Evolutionary conservation across 2,888 invertebrate species (phyloP).

Genomic region (Callyntrura guangdongensis): DNA sequence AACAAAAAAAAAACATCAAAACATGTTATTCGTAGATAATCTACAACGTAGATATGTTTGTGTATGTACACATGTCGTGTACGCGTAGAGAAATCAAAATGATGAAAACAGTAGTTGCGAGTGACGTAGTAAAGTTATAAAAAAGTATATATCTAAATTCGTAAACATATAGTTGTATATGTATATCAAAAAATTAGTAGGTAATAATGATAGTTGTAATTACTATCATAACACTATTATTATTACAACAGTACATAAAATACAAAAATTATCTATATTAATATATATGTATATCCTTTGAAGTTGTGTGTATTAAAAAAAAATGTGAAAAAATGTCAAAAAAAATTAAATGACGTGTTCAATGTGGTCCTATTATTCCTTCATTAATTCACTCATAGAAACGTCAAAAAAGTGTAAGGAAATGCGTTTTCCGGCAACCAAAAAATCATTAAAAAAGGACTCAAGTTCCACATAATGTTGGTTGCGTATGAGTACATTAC

Average conservation of each 20-base stretch:
- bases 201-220: background rate
- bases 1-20: too few relatives aligned
- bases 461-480: too few relatives aligned
- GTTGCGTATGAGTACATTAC: too few relatives aligned
- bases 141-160: too few relatives aligned
- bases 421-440: too few relatives aligned
- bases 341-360: background rate
- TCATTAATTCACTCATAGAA: too few relatives aligned
- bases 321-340: conserved; percentile 62
- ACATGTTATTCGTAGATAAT: too few relatives aligned
- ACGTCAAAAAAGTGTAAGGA: too few relatives aligned
- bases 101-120: background rate
- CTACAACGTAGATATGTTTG: too few relatives aligned
- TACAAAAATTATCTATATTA: too few relatives aligned
- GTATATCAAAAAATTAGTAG: background rate
- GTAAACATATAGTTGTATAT: background rate
- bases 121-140: conserved; percentile 22
- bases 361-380: background rate
- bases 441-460: too few relatives aligned
- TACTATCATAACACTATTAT: background rate
- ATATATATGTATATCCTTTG: conserved; percentile 46
- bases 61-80: too few relatives aligned
- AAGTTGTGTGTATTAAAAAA: conserved; percentile 71
- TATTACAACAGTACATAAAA: background rate
- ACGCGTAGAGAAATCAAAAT: background rate